Evolutionary conservation across 2,797 vertebrate genomes (phyloP).

Genomic region (Lerista edwardsae): DNA sequence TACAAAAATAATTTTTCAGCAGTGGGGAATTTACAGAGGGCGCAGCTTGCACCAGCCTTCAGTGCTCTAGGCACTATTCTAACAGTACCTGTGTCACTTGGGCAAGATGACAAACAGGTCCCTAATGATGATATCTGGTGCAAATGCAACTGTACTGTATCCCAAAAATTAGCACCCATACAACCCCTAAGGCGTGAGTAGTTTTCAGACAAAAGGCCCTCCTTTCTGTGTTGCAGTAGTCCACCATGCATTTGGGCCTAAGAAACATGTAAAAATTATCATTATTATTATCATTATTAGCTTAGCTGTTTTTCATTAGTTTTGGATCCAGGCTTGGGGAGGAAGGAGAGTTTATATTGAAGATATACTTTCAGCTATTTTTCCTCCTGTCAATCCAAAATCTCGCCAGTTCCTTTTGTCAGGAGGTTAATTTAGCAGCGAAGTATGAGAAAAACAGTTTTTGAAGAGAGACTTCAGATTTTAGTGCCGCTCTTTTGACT

Average conservation of each 20-base stretch:
- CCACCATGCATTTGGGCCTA: not conserved
- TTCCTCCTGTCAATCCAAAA: not conserved
- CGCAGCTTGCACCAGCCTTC: not conserved
- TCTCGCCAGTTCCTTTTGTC: conserved; percentile 62
- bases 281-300: too few species aligned
- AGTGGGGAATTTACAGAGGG: too few species aligned
- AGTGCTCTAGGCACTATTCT: not conserved
- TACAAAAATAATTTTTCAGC: too few species aligned
- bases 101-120: not conserved
- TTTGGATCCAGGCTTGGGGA: not conserved
- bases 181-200: not conserved
- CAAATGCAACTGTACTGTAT: not conserved
- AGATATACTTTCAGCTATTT: not conserved
- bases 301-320: not conserved
- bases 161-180: not conserved
- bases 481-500: conserved; percentile 72
- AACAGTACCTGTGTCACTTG: not conserved
- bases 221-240: not conserved
- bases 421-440: conserved; percentile 85
- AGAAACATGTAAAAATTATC: not conserved
- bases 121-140: not conserved
- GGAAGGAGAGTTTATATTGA: not conserved
- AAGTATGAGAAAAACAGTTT: conserved; percentile 73
- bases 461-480: conserved; percentile 79
- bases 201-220: not conserved